phyloP scores from a whole-genome alignment of 2,888 invertebrate genomes.

The Coelopa pilipes region DNA sequence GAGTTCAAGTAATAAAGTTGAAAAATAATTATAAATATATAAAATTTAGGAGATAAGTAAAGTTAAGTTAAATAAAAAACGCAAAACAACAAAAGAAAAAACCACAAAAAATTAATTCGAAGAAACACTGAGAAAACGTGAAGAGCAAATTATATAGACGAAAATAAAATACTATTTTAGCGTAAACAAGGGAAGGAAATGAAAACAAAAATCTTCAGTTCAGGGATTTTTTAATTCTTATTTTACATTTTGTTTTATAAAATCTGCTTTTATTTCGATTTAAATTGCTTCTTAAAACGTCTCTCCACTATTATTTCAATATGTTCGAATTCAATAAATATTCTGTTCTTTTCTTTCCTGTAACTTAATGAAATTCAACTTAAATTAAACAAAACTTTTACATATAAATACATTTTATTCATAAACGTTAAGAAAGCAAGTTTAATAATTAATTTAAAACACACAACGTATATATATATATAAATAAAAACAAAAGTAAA shows the following conservation, averaged over 20 bases:
- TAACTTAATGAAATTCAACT: slow-evolving; percentile 22
- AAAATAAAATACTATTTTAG: slow-evolving; percentile 31
- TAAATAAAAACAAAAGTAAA: slow-evolving; percentile 19
- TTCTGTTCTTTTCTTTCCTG: slow-evolving; percentile 25
- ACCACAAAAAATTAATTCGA: slow-evolving; percentile 35
- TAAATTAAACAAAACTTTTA: slow-evolving; percentile 27
- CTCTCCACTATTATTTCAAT: slow-evolving; percentile 14
- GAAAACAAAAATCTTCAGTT: slow-evolving; percentile 42
- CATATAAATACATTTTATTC: slow-evolving; percentile 34
- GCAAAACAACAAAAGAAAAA: slow-evolving; percentile 32
- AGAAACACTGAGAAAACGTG: slow-evolving; percentile 29
- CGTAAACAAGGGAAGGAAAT: slow-evolving; percentile 37
- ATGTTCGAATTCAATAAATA: slow-evolving; percentile 10
- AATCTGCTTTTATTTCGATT: slow-evolving; percentile 18
- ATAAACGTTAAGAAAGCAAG: slow-evolving; percentile 24
- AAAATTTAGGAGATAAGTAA: slow-evolving; percentile 42
- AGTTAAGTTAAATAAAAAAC: slow-evolving; percentile 41
- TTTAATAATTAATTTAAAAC: slow-evolving; percentile 26
- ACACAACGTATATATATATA: slow-evolving; percentile 35
- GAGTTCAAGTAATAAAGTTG: slow-evolving; percentile 26
- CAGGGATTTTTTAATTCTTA: slow-evolving; percentile 44
- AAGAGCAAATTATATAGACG: slow-evolving; percentile 30
- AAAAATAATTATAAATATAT: slow-evolving; percentile 43
- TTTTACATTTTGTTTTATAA: slow-evolving; percentile 30
- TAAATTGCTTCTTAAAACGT: slow-evolving; percentile 14